Evolutionary conservation across 2,888 invertebrate genomes (phyloP).

Genomic region (Phengaris alcon): DNA sequence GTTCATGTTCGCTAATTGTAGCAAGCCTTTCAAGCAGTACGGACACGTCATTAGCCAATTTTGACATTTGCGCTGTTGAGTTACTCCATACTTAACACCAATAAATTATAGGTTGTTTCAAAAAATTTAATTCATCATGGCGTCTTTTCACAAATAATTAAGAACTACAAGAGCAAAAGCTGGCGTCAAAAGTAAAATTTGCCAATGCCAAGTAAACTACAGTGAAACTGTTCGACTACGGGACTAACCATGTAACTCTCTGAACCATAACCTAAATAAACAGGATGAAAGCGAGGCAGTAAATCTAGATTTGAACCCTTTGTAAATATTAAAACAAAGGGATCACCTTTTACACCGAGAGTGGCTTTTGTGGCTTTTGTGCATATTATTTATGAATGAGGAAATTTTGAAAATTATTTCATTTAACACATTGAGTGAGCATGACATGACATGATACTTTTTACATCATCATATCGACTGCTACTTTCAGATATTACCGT

Average conservation of each 20-base stretch:
- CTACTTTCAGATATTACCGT: too few species aligned
- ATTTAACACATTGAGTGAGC: not conserved
- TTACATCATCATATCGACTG: too few species aligned
- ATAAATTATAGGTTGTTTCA: not conserved
- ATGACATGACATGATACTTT: too few species aligned
- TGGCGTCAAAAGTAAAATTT: not conserved
- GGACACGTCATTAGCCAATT: too few species aligned
- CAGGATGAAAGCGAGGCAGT: slow-evolving; percentile 23
- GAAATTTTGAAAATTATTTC: not conserved
- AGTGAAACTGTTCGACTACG: not conserved
- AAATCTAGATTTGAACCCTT: slow-evolving; percentile 29
- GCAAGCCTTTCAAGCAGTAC: too few species aligned
- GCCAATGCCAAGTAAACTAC: not conserved
- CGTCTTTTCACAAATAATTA: not conserved
- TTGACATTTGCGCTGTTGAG: too few species aligned
- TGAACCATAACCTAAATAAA: slow-evolving; percentile 26
- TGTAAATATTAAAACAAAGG: slow-evolving; percentile 26
- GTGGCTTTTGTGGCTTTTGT: slow-evolving; percentile 13
- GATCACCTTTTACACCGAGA: slow-evolving; percentile 15
- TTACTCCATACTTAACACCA: too few species aligned
- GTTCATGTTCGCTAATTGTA: too few species aligned
- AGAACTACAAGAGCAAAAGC: not conserved
- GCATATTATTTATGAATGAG: slow-evolving; percentile 9
- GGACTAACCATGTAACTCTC: not conserved
- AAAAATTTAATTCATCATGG: not conserved